Evolutionary conservation across 2,113 vertebrate species (phyloP).

Genomic region (Datnioides undecimradiatus): DNA sequence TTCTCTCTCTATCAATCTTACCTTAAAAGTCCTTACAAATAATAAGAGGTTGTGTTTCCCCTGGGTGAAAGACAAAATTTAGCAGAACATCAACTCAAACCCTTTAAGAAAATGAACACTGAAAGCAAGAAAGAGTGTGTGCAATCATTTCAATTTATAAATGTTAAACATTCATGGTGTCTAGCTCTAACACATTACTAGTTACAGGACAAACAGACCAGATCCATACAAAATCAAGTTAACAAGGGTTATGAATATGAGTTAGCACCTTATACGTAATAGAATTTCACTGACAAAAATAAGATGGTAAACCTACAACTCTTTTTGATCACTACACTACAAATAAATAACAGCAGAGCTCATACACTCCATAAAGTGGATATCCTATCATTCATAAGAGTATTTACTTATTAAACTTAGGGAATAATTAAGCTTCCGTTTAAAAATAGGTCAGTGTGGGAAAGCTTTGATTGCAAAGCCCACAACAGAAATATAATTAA

Average conservation of each 20-base stretch:
- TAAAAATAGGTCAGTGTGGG: constrained; percentile 24
- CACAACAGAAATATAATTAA: constrained; percentile 42
- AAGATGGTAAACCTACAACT: neutral
- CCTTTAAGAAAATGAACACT: constrained; percentile 25
- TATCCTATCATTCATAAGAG: constrained; percentile 16
- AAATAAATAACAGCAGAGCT: constrained; percentile 14
- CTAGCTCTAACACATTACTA: constrained; percentile 21
- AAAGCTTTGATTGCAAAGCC: constrained; percentile 30
- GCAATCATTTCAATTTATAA: constrained; percentile 15
- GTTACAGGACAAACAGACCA: neutral
- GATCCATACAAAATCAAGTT: constrained; percentile 20
- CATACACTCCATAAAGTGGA: neutral
- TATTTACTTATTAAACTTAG: constrained; percentile 35
- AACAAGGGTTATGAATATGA: no score
- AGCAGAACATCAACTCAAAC: neutral
- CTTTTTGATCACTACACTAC: constrained; percentile 20
- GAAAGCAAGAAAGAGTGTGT: constrained; percentile 7
- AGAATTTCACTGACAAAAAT: constrained; percentile 16
- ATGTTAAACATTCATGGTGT: constrained; percentile 35
- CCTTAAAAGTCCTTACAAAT: constrained; percentile 20
- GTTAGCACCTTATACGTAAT: neutral
- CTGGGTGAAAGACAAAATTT: constrained; percentile 12
- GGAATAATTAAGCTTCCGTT: constrained; percentile 36
- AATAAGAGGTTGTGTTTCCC: constrained; percentile 18
- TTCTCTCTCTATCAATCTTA: constrained; percentile 8